These are phyloP conservation scores for Drosophila maculinotata DNA, from an alignment of 2,888 invertebrate genomes.

Conservation along the genomic window DNA sequence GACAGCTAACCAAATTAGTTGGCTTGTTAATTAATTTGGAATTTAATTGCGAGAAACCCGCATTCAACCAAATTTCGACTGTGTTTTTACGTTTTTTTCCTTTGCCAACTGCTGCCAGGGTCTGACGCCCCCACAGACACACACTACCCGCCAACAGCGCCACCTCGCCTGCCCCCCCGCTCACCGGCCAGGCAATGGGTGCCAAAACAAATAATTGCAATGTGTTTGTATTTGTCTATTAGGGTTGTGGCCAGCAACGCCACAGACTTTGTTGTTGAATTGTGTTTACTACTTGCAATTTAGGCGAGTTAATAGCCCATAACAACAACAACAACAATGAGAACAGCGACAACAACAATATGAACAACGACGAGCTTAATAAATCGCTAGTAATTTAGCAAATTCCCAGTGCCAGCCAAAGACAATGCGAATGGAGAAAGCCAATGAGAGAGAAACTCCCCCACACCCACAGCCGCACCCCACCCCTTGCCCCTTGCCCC, in stretches of 20 bases:
- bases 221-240: constrained; percentile 65
- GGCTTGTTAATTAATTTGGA: too few relatives aligned
- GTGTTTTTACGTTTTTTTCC: too few relatives aligned
- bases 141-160: too few relatives aligned
- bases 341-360: constrained; percentile 24
- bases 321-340: constrained; percentile 33
- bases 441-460: constrained; percentile 27
- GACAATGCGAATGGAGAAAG: constrained; percentile 42
- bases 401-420: constrained; percentile 45
- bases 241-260: constrained; percentile 31
- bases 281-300: constrained; percentile 59
- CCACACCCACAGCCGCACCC: background rate
- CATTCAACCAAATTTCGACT: too few relatives aligned
- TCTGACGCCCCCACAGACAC: too few relatives aligned
- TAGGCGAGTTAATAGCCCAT: constrained; percentile 64
- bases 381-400: constrained; percentile 61
- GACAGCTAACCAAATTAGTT: too few relatives aligned
- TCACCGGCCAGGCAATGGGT: constrained; percentile 10
- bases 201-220: constrained; percentile 68
- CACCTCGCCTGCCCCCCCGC: background rate
- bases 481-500: background rate
- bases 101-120: too few relatives aligned
- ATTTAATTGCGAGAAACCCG: too few relatives aligned
- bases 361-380: constrained; percentile 27
- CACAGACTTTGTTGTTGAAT: background rate